Base-by-base conservation (phyloP, 37 sponge, comb jelly and placozoan species). In the Ephydatia muelleri region DNA sequence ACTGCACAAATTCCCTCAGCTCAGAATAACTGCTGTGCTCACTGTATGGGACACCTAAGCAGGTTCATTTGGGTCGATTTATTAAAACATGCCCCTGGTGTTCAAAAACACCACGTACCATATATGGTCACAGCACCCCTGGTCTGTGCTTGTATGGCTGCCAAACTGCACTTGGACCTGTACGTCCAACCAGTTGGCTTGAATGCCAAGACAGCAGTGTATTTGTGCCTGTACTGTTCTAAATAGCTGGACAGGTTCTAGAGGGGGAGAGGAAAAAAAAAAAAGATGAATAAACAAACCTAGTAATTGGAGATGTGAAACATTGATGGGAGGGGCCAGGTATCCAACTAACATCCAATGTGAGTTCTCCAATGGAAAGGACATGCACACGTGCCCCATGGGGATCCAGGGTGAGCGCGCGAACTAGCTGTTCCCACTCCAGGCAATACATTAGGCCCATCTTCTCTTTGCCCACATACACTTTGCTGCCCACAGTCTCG, bases 21-120 rank as follows among this genome's bases (percentile, higher is more conserved):
- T 96, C 97, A 27, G 68, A 35, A 69, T 75, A 95, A 69, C 92
- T 94, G 83, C 94, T 94, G 80, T 94, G 94, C 74, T 96, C 97
- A 83, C 94, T 96, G 87, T 96, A 96, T 0, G 97, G 94, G n/a
- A 96, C 76, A 80, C 90, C 94, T 92, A 19, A 14, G 65, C 16
- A 32, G 28, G 29, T 4, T 3, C 66, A 27, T 68, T 36, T 12
- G 34, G 36, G n/a, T n/a, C n/a, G n/a, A n/a, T n/a, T 57, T 21
- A 57, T 21, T 21, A 57, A 1, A 14, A 57, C 57, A 57, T 11
- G 6, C 47, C 12, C 5, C 27, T 78, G 27, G 27, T 43, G 26
- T 0, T 32, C 27, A 30, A 48, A 6, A 73, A 27, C 5, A 72
- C 30, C 5, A 39, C 86, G 69, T 36, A 92, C 92, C 85, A 40